Evolutionary conservation across 2,113 vertebrate species (phyloP).

Genomic region (Sorex araneus): DNA sequence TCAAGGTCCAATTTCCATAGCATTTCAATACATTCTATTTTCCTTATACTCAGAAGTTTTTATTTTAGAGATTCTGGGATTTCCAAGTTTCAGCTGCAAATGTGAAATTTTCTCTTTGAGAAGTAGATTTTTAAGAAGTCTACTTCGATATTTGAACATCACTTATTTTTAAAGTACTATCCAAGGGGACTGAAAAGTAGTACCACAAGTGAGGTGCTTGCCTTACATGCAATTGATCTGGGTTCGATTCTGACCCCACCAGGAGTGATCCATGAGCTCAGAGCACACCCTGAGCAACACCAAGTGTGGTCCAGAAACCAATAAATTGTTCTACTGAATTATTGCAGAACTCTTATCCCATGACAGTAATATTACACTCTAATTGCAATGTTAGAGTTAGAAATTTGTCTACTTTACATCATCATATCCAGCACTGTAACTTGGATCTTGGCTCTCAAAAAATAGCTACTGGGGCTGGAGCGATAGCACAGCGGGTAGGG

Average conservation of each 20-base stretch:
- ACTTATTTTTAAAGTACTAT: slow-evolving; percentile 17
- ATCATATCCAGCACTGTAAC: not conserved
- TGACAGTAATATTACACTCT: not conserved
- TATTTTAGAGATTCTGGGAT: not conserved
- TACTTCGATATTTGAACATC: not conserved
- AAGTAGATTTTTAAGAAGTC: slow-evolving; percentile 10
- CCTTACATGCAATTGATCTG: too few relatives aligned
- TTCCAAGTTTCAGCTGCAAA: slow-evolving; percentile 18
- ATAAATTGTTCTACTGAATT: slow-evolving; percentile 33
- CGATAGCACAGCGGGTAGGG: too few relatives aligned
- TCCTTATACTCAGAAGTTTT: not conserved
- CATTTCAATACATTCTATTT: not conserved
- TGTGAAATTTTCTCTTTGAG: not conserved
- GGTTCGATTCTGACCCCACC: too few relatives aligned
- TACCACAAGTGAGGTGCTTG: too few relatives aligned
- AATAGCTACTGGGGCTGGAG: too few relatives aligned
- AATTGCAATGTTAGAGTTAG: not conserved
- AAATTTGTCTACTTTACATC: not conserved
- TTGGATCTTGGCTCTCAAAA: not conserved
- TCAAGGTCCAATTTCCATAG: slow-evolving; percentile 52
- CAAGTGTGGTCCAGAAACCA: not conserved
- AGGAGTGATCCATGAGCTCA: too few relatives aligned
- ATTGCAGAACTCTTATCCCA: not conserved
- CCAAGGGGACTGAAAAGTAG: too few relatives aligned
- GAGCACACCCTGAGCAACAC: too few relatives aligned